phyloP scores from a whole-genome alignment of 2,113 vertebrate genomes.

The Chamaetylas fuelleborni region DNA sequence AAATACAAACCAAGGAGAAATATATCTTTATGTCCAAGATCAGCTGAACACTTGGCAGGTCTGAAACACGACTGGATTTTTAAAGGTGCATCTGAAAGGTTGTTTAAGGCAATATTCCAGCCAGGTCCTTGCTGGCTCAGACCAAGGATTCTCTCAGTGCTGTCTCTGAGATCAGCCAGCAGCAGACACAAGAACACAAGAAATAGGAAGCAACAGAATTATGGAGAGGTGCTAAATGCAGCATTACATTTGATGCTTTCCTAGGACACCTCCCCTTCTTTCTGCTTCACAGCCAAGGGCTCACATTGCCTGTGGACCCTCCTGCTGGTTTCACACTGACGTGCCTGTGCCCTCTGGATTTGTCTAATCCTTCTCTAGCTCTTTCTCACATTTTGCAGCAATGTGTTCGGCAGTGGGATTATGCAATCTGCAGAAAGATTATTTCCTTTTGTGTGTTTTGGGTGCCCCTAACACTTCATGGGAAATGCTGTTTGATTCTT shows the following conservation, averaged over 20 bases:
- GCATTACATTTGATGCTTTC: neutral
- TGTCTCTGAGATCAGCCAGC: neutral
- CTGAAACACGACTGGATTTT: neutral
- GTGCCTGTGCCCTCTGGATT: neutral
- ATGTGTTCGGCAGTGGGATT: neutral
- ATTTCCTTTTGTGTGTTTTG: neutral
- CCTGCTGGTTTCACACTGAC: neutral
- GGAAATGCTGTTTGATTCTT: neutral
- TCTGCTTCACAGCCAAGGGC: neutral
- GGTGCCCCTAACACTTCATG: neutral
- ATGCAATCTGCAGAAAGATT: neutral
- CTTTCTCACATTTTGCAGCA: neutral
- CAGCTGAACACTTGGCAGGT: neutral
- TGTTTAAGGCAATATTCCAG: neutral
- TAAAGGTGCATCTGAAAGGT: neutral
- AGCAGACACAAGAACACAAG: neutral
- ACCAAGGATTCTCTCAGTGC: neutral
- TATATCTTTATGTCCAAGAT: neutral
- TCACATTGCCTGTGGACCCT: neutral
- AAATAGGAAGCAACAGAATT: neutral
- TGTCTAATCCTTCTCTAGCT: neutral
- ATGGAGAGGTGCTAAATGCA: neutral
- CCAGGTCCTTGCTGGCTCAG: neutral
- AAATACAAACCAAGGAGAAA: constrained; percentile 29
- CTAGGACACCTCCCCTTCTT: neutral